Conservation (phyloP, 2,888 invertebrate species). For the Drosophila imparisetae region DNA sequence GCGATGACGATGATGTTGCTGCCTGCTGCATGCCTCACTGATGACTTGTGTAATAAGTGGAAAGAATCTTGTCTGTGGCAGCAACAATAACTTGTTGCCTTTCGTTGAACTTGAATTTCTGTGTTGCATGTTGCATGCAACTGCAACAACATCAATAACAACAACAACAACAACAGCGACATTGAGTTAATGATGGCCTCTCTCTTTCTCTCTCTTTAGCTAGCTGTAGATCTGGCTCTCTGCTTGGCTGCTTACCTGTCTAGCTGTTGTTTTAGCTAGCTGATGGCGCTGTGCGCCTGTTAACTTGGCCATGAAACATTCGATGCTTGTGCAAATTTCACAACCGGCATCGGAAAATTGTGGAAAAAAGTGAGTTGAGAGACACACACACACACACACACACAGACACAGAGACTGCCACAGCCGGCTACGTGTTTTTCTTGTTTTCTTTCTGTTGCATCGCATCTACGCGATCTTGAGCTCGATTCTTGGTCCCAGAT, state of each 20-base stretch:
- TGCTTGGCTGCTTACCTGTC: slow-evolving; percentile 22
- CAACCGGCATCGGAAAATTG: slow-evolving; percentile 76
- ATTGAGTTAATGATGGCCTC: slow-evolving; percentile 69
- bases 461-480: slow-evolving; percentile 71
- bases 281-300: slow-evolving; percentile 69
- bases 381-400: slow-evolving; percentile 12
- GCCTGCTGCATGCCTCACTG: slow-evolving; percentile 32
- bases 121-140: slow-evolving; percentile 67
- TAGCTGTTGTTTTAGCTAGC: slow-evolving; percentile 23
- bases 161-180: slow-evolving; percentile 43
- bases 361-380: slow-evolving; percentile 75
- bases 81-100: slow-evolving; percentile 75
- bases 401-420: not conserved
- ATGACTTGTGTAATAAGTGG: slow-evolving; percentile 80
- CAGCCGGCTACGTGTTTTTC: slow-evolving; percentile 72
- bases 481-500: slow-evolving; percentile 42
- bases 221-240: slow-evolving; percentile 39
- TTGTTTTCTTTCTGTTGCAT: slow-evolving; percentile 72
- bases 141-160: slow-evolving; percentile 18
- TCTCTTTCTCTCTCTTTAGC: slow-evolving; percentile 40
- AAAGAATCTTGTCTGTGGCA: slow-evolving; percentile 74
- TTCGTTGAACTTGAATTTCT: slow-evolving; percentile 73
- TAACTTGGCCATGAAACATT: slow-evolving; percentile 81
- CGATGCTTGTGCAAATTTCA: slow-evolving; percentile 69
- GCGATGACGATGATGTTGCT: slow-evolving; percentile 66